A percentile compares a stretch with the other conserved stretches of the same genome.
Conservation (phyloP, 2,888 invertebrate species). For the Hyposoter dolosus region DNA sequence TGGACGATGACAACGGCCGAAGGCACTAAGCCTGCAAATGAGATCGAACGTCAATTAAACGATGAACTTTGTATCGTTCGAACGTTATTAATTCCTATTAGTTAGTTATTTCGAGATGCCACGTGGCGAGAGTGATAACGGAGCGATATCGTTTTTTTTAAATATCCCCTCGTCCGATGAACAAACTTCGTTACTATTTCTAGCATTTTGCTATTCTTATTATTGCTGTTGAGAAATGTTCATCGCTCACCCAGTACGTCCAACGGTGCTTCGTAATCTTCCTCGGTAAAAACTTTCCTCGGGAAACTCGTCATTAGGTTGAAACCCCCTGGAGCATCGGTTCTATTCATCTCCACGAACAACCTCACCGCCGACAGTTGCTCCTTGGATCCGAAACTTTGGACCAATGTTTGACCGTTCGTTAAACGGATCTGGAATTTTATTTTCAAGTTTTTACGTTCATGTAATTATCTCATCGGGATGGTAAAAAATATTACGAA, state of each 20-base stretch:
- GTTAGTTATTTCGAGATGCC: constrained; percentile 14
- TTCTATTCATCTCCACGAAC: constrained; percentile 94
- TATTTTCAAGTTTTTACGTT: neutral
- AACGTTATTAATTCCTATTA: neutral
- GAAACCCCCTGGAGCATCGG: constrained; percentile 89
- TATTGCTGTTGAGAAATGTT: neutral
- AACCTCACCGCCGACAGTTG: constrained; percentile 95
- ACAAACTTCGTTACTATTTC: neutral
- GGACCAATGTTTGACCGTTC: constrained; percentile 90
- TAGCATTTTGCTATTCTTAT: neutral
- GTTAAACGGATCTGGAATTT: constrained; percentile 89
- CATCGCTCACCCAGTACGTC: constrained; percentile 90
- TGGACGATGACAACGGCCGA: constrained; percentile 94
- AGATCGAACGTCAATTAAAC: neutral
- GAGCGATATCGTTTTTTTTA: constrained; percentile 9
- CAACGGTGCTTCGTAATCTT: constrained; percentile 95
- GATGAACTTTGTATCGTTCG: constrained; percentile 29
- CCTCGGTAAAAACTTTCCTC: constrained; percentile 92
- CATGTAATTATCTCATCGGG: neutral
- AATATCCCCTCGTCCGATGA: neutral
- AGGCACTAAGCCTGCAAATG: constrained; percentile 90
- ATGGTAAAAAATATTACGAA: no score
- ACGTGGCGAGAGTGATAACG: constrained; percentile 37
- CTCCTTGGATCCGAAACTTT: constrained; percentile 94
- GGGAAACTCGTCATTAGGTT: constrained; percentile 97